Evolutionary conservation across 1,140 invertebrate species (phyloP), one percentile per base, ranked within the genome.

Genomic region (Archivesica marissinica): DNA sequence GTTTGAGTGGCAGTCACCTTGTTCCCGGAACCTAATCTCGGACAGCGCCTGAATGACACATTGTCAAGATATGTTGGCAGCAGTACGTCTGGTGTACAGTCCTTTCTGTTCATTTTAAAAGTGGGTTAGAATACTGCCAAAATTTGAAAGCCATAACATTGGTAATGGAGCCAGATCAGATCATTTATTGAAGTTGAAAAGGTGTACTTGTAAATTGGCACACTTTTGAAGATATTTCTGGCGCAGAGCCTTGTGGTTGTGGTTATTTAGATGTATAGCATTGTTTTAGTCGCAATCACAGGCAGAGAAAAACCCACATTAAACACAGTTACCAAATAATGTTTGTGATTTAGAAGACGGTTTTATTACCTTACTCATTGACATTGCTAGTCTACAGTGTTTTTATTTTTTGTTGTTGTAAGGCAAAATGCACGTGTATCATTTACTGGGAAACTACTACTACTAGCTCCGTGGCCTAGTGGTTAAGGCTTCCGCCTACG

Each of bases 51-150:
- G 61, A 79, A 17, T 64, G 77, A 79, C 77, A 50, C 41, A 33
- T 30, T 79, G 77, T 79, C 77, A 50, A 79, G 77, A 79, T 79
- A 66, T 66, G 54, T 30, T 79, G 77, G 77, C 77, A 79, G 30
- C 3, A 17, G 9, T 25, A 25, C 77, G 38, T 35, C 17, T 4
- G 70, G 4, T 44, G 20, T 59, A 56, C 3, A 38, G 74, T 56
- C 54, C 50, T 76, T 25, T 39, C 47, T 30, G 30, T 59, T 59
- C 50, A 38, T 28, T 25, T 76, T 56, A 47, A 56, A 76, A 30
- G 2, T 56, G 9, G 74, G 74, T 56, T 59, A 76, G 30, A 9
- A 56, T 52, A 76, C 28, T 76, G 74, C 52, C 74, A 76, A 28
- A 25, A 38, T 56, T 76, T 76, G 17, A 76, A 76, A 76, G 74